These are phyloP conservation scores for Takifugu bimaculatus DNA, from an alignment of 2,113 vertebrate genomes.

Conservation along the genomic window DNA sequence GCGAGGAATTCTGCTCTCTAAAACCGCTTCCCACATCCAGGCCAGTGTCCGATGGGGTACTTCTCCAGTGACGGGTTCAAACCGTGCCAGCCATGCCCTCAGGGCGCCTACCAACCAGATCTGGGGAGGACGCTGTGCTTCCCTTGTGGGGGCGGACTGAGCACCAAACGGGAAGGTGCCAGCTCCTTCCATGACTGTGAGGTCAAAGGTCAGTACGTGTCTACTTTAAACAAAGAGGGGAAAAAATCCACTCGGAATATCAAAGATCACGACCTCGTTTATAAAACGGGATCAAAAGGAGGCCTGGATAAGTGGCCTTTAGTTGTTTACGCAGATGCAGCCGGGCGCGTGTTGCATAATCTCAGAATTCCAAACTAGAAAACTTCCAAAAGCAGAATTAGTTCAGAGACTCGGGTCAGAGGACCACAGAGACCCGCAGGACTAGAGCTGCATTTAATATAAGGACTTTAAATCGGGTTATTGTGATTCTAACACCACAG, in stretches of 20 bases:
- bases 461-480: too few species aligned
- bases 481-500: too few species aligned
- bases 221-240: neutral
- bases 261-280: neutral
- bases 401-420: too few species aligned
- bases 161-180: slow-evolving; percentile 88
- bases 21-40: slow-evolving; percentile 59
- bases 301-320: too few species aligned
- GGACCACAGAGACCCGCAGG: too few species aligned
- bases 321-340: too few species aligned
- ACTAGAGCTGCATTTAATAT: too few species aligned
- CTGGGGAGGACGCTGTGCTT: slow-evolving; percentile 89
- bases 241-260: neutral
- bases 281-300: too few species aligned
- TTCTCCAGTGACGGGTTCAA: slow-evolving; percentile 90
- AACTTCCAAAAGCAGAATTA: too few species aligned
- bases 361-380: too few species aligned
- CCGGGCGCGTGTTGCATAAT: too few species aligned
- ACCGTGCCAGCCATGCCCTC: slow-evolving; percentile 87
- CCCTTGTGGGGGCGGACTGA: slow-evolving; percentile 89
- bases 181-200: slow-evolving; percentile 95
- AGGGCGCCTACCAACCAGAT: slow-evolving; percentile 89
- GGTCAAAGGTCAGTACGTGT: slow-evolving; percentile 82
- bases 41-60: slow-evolving; percentile 88
- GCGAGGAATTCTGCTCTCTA: neutral